Evolutionary conservation across 2,888 invertebrate species (phyloP), one percentile per base, ranked within the genome.

Genomic region (Eristalis intricaria): DNA sequence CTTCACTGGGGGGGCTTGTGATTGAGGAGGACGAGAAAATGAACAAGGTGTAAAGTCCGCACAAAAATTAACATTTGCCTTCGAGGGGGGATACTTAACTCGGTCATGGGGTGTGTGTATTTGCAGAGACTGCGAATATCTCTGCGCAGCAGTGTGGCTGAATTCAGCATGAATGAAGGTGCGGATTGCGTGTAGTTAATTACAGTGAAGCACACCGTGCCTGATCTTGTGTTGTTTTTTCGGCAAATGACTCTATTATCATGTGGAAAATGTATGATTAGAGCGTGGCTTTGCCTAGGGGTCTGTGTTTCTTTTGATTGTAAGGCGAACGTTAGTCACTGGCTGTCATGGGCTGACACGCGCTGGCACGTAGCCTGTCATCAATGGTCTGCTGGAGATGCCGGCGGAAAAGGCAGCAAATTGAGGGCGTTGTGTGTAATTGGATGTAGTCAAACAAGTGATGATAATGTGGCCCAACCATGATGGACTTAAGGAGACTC

Each of bases 21-120:
- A 80, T 87, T 84, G 71, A 76, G 50, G 32, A 32, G 32, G 32
- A 50, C 70, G 65, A 63, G 83, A 79, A 87, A 87, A 87, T 87
- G 86, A 13, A 69, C 73, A 84, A 87, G 87, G 87, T 87, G 87
- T 77, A 84, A 87, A 76, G 84, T 87, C 87, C 84, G 64, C 64
- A 80, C 84, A 80, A n/a, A 76, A 79, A 87, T 87, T 87, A 87
- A 87, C 71, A 87, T 84, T 84, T 79, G 84, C 83, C 87, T 84
- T 69, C 79, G 23, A 84, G 87, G 84, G 87, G 84, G 69, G 61
- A 22, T 83, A 75, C 65, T 80, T 79, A 87, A 79, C 68, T 58
- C 11, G n/a, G 19, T 8, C 1, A 8, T n/a, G 1, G 19, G 19
- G 5, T 50, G 50, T 19, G 19, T 19, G 19, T 50, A 50, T 50